Evolutionary conservation across 2,113 vertebrate species (phyloP), one percentile per base, ranked within the genome.

Genomic region (Caloenas nicobarica): DNA sequence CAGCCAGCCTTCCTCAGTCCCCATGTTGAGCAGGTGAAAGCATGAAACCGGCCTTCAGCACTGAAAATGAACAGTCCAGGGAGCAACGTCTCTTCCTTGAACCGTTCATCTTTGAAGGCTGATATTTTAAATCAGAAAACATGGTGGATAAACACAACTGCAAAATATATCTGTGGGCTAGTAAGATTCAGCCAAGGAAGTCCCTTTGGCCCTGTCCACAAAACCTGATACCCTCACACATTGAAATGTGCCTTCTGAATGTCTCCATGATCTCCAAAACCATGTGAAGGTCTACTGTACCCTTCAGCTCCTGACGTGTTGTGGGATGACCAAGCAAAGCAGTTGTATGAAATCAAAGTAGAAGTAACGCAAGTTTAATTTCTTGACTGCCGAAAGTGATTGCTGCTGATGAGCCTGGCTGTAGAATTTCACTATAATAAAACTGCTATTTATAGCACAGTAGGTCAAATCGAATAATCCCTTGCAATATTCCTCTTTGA

Each of bases 401-500:
- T 0, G 0, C 5, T 80, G 36, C 4, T 12, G 38, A 13, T 7
- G 21, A 89, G 23, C 50, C 50, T 76, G 74, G 13, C 31, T 17
- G 38, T 23, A 36, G 23, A 54, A 11, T 53, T 29, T 51, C 9
- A 3, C 18, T 60, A 2, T 22, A 72, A 56, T 42, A 38, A 33
- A 84, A 22, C 21, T 40, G 5, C 4, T 36, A 15, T 36, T 57
- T 4, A 16, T 18, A 66, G 4, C 24, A 76, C 5, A 24, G 6
- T 28, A 61, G 7, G 10, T 56, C 21, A 76, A 76, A 81, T 46
- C 6, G 10, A 46, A 51, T 11, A 57, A n/a, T 11, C 5, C 73
- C 50, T 61, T 44, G 2, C 29, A 66, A 25, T 74, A 62, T 22
- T 84, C 40, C 6, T 44, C 12, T 72, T 61, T 15, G 8, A 36